Conservation (phyloP, 2,888 invertebrate species). For the Cynaeus angustus region DNA sequence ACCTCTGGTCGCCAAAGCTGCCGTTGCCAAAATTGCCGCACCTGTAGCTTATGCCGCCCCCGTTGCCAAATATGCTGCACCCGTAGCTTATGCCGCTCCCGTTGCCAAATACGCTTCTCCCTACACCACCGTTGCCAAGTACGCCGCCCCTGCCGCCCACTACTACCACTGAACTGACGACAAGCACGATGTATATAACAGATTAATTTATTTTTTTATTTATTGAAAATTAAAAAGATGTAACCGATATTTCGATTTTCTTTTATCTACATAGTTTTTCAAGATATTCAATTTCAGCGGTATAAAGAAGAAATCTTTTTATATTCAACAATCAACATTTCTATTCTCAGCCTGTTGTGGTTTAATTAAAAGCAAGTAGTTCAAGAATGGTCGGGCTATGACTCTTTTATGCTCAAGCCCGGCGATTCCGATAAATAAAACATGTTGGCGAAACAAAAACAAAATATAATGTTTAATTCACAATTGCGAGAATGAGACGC, state of each 20-base stretch:
- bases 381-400: too few species aligned
- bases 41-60: constrained; percentile 54
- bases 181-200: neutral
- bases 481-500: constrained; percentile 17
- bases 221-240: neutral
- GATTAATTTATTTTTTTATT: constrained; percentile 36
- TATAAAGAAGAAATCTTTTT: too few species aligned
- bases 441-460: constrained; percentile 18
- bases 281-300: too few species aligned
- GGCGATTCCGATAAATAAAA: constrained; percentile 26
- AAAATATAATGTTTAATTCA: constrained; percentile 29
- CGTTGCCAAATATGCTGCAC: constrained; percentile 67
- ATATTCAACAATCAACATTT: too few species aligned
- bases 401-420: neutral
- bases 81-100: constrained; percentile 71
- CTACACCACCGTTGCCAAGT: constrained; percentile 64
- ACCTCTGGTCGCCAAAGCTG: constrained; percentile 59
- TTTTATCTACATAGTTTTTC: too few species aligned
- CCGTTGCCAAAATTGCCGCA: constrained; percentile 60
- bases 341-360: too few species aligned
- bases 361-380: too few species aligned
- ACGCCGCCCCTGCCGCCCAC: constrained; percentile 57
- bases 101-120: constrained; percentile 48
- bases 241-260: too few species aligned
- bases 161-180: constrained; percentile 63